phyloP scores from a whole-genome alignment of 2,888 invertebrate species.

The Trachelus iudaicus region DNA sequence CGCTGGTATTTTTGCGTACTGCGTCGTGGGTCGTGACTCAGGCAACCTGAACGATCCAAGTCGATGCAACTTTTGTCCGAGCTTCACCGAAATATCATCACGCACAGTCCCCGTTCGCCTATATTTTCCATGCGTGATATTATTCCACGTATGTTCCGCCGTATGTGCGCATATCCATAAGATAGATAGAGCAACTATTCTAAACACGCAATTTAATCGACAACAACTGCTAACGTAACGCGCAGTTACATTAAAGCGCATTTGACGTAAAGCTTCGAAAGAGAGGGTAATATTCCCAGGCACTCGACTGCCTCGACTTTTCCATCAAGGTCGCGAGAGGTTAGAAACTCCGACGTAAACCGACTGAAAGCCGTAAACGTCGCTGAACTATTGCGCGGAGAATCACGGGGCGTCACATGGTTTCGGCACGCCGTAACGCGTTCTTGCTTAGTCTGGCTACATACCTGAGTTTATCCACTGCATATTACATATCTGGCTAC shows the following conservation, averaged over 20 bases:
- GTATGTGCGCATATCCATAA: not conserved
- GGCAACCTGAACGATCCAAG: not conserved
- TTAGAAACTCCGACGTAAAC: constrained; percentile 1
- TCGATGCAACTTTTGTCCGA: not conserved
- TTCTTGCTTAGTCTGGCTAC: not conserved
- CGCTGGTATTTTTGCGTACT: not conserved
- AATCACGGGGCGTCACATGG: not conserved
- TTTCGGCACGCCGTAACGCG: not conserved
- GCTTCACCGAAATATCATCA: not conserved
- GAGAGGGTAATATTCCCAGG: not conserved
- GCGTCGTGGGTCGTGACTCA: not conserved
- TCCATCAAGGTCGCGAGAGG: not conserved
- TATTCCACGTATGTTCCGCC: not conserved
- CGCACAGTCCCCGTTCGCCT: not conserved
- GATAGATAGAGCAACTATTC: not conserved
- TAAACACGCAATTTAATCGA: not conserved
- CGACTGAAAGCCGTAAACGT: not conserved
- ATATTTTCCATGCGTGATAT: not conserved
- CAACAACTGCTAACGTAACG: not conserved
- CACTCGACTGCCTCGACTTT: not conserved
- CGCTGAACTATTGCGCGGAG: not conserved
- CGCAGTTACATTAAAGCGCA: not conserved
- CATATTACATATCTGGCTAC: not conserved
- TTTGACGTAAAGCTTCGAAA: not conserved
- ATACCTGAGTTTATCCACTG: not conserved